Conservation (phyloP, 2,797 vertebrate genomes). For the Melopsittacus undulatus region DNA sequence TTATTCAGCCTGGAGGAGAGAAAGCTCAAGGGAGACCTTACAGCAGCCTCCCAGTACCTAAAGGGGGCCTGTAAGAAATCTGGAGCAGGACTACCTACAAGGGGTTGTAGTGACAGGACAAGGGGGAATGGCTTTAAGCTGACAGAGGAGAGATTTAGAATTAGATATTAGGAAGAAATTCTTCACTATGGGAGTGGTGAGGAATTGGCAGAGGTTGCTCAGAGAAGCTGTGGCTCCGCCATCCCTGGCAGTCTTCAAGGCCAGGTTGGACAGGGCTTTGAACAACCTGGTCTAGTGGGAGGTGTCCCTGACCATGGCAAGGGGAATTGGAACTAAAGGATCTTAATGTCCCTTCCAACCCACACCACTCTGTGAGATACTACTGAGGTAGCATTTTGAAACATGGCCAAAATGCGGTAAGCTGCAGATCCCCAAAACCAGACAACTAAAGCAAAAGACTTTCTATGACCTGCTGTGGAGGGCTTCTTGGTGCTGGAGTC, state of each 20-base stretch:
- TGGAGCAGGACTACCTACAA: neutral
- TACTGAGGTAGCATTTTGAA: neutral
- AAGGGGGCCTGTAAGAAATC: neutral
- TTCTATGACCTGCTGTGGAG: neutral
- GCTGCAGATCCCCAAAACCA: neutral
- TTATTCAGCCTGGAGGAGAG: neutral
- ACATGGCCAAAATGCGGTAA: accelerated
- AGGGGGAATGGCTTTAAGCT: neutral
- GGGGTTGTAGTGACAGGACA: neutral
- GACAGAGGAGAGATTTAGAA: neutral
- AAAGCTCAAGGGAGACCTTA: neutral
- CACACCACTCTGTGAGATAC: neutral
- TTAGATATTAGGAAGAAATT: neutral
- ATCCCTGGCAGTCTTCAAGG: neutral
- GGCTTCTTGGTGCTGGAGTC: neutral
- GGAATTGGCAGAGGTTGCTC: neutral
- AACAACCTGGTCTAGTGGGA: neutral
- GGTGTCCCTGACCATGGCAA: neutral
- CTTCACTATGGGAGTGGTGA: neutral
- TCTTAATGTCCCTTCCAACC: neutral
- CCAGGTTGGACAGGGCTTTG: neutral
- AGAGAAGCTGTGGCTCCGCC: neutral
- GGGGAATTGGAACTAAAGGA: neutral
- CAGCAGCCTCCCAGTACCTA: neutral
- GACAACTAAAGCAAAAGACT: neutral